Percentiles rank a stretch among this genome's conserved stretches.
Conservation (phyloP, 37 sponge, comb jelly and placozoan species). For the Geodia barretti region DNA sequence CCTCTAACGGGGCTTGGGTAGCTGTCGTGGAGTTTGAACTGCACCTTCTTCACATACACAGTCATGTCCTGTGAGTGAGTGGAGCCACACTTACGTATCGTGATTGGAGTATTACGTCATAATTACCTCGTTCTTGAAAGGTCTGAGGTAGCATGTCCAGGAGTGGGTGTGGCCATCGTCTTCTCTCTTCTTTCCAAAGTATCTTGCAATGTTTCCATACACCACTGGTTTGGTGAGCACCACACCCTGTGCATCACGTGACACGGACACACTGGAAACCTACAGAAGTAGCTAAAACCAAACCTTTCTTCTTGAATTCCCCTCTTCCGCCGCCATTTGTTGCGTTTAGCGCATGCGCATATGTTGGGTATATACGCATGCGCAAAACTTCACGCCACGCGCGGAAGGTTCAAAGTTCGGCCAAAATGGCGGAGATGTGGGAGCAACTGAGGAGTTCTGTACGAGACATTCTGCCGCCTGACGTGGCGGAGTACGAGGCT, state of each 20-base stretch:
- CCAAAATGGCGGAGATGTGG: not conserved
- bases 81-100: not conserved
- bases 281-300: not conserved
- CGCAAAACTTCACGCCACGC: too few relatives aligned
- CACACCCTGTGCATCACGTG: conserved; percentile 42
- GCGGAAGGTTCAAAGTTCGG: too few relatives aligned
- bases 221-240: conserved; percentile 82
- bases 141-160: conserved; percentile 93
- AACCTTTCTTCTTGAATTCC: conserved; percentile 50
- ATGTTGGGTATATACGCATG: too few relatives aligned
- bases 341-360: not conserved
- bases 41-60: conserved; percentile 84
- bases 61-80: conserved; percentile 60
- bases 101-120: not conserved
- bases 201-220: conserved; percentile 83
- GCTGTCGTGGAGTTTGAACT: conserved; percentile 97
- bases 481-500: conserved; percentile 4
- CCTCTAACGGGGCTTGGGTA: conserved; percentile 86
- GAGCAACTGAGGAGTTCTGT: not conserved
- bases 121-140: conserved; percentile 86
- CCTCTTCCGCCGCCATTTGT: not conserved
- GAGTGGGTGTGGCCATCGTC: conserved; percentile 97
- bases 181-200: conserved; percentile 95
- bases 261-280: not conserved
- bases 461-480: not conserved